Base-by-base conservation (phyloP, 2,888 invertebrate genomes). In the Sarcophaga subvicina region DNA sequence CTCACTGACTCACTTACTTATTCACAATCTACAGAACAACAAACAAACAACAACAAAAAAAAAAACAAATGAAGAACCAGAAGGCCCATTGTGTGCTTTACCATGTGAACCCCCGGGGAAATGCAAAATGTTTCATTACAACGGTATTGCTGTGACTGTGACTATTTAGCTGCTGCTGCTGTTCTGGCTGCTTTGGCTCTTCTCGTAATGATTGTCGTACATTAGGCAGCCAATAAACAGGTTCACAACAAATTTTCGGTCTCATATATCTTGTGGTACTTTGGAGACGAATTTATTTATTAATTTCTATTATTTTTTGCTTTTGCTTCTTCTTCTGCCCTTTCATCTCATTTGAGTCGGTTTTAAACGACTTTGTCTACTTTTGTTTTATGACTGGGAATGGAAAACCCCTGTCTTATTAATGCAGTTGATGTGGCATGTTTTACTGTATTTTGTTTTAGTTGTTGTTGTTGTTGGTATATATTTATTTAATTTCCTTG, bases 141-240 rank as follows among this genome's bases (percentile, higher is more conserved):
- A 60, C 71, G 49, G 64, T 8, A 70, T 91, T 91, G 90, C 91
- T 79, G 90, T 90, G 90, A 89, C 91, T 90, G 90, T 90, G 90
- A 89, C 91, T 90, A 25, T 59, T 5, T 69, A 45, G n/a, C 67
- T 73, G 78, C 25, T 66, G 37, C 5, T 49, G 37, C 20, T 81
- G 60, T 49, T 47, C 14, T 75, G 69, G 22, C 64, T 49, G 71
- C n/a, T 12, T 45, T 70, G 76, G 62, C 5, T 49, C 5, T 83
- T 60, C 20, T 67, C 62, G 45, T 90, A 90, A 91, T 91, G 89
- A 92, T 92, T 92, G 91, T 90, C 91, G 90, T 91, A 91, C 92
- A 92, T 92, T 92, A 92, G 91, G 89, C 90, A 90, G 90, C 92
- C 91, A 92, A 92, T 92, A 92, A 92, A 92, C 92, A 92, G 92